Evolutionary conservation across 2,113 vertebrate species (phyloP).

Genomic region (Ptilonorhynchus violaceus): DNA sequence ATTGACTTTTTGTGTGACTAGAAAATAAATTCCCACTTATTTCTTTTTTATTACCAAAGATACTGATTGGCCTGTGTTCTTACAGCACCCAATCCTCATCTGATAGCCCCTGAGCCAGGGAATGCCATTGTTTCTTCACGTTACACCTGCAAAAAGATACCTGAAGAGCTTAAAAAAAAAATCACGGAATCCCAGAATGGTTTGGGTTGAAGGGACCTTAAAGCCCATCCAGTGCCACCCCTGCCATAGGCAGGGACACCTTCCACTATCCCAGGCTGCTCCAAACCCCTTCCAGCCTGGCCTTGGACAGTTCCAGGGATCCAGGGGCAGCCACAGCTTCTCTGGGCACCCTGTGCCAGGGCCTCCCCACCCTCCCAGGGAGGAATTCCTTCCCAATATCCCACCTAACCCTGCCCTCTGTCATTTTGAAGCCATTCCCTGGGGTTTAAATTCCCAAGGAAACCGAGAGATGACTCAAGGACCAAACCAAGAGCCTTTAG

Average conservation of each 20-base stretch:
- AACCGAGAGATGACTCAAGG: background rate
- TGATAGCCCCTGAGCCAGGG: background rate
- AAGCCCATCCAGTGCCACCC: background rate
- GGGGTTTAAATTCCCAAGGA: background rate
- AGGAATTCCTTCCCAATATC: background rate
- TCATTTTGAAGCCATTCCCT: background rate
- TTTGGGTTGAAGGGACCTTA: background rate
- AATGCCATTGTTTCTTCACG: background rate
- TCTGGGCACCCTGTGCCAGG: background rate
- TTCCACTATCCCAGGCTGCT: background rate
- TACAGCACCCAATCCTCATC: background rate
- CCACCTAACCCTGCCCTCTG: accelerated
- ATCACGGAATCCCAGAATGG: accelerated
- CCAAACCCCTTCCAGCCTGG: background rate
- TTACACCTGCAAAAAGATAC: background rate
- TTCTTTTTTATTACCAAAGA: background rate
- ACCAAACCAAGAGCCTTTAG: background rate
- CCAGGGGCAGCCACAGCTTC: background rate
- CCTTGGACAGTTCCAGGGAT: background rate
- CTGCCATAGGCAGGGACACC: background rate
- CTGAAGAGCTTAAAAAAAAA: background rate
- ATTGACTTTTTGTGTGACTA: background rate
- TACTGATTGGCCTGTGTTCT: background rate
- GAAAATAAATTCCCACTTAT: background rate
- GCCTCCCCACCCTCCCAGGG: background rate